Base-by-base conservation (phyloP, 2,888 invertebrate genomes). In the Cenopis cana region DNA sequence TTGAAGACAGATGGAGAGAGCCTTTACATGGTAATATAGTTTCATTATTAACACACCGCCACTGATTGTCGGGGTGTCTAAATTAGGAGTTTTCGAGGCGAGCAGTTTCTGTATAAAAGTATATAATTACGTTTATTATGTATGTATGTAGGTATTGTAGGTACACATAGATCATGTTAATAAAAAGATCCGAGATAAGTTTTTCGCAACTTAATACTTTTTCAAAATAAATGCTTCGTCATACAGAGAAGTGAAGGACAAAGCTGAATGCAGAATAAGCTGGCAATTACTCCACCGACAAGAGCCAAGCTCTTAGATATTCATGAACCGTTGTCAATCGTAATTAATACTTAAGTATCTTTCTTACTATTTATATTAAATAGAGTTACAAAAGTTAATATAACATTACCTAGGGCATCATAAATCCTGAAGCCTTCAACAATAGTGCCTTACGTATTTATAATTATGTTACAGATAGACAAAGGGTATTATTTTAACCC, bases 1-100 rank as follows among this genome's bases (percentile, higher is more conserved):
- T 87, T 88, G 87, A 84, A 55, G 33, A 55, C 17, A 55, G 85
- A 74, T 75, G 78, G 76, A 81, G 82, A 80, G 80, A 81, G 81
- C 83, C 10, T 29, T 69, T 66, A 61, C 77, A 73, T 82, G 80
- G 80, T 80, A 77, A 77, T 75, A 77, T 77, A 79, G 81, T 83
- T 84, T 84, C 79, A 80, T 85, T 82, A 82, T 78, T 81, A 77
- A 76, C 64, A 65, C 76, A 80, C 76, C 77, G 78, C 74, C 76
- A 76, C 74, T n/a, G n/a, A 76, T 76, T 77, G 79, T 77, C 78
- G 76, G 74, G 67, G 54, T 50, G 59, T 69, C 74, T 76, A n/a
- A n/a, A n/a, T 72, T 76, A 75, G 72, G 74, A 73, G 62, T 60
- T 73, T 74, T 74, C 24, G 54, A 36, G 33, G 66, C 52, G 14